phyloP scores from a whole-genome alignment of 2,888 invertebrate species.

The Lithophane ornitopus region DNA sequence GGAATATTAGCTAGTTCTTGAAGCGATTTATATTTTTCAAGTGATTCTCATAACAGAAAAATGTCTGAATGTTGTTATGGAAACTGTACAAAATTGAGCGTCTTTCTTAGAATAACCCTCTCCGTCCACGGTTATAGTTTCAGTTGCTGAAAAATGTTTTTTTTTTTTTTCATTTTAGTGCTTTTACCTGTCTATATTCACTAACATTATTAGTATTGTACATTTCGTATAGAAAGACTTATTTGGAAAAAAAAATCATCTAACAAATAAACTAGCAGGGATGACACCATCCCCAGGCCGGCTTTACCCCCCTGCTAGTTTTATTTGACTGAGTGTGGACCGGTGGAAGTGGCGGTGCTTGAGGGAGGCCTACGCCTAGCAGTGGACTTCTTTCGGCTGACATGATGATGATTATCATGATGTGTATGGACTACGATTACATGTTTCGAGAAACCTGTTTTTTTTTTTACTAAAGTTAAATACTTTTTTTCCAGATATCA shows the following conservation, averaged over 20 bases:
- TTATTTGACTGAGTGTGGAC: background rate
- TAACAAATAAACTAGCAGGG: too few relatives aligned
- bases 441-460: background rate
- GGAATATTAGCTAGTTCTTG: background rate
- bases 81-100: background rate
- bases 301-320: background rate
- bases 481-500: slow-evolving; percentile 84
- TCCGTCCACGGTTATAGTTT: background rate
- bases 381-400: too few relatives aligned
- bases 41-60: background rate
- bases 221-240: background rate
- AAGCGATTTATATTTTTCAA: background rate
- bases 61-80: too few relatives aligned
- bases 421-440: background rate
- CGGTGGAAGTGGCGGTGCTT: too few relatives aligned
- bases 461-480: background rate
- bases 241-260: background rate
- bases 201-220: background rate
- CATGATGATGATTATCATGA: too few relatives aligned
- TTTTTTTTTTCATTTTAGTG: background rate
- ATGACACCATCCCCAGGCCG: too few relatives aligned
- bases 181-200: background rate
- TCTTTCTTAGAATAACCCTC: background rate
- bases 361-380: too few relatives aligned
- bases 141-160: background rate